Evolutionary conservation across 2,797 vertebrate genomes (phyloP), one percentile per base, ranked within the genome.

Genomic region (Okamejei kenojei): DNA sequence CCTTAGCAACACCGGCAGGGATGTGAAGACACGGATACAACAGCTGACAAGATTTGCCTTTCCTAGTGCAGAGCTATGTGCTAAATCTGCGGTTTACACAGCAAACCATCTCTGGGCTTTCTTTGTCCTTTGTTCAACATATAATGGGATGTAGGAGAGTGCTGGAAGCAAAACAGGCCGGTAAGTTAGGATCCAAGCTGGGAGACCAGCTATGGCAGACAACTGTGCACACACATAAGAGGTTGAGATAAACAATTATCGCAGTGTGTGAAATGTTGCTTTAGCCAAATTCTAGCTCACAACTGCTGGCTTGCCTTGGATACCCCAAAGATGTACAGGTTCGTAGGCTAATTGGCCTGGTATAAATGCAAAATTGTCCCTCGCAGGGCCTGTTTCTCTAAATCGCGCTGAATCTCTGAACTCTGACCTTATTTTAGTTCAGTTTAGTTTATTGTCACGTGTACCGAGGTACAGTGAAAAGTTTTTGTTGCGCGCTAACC

Each of bases 181-280:
- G 97, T 94, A 97, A 96, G 97, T 96, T 95, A 95, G 96, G 96
- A 97, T 96, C 95, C 96, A 97, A 97, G 97, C 97, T 97, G 97
- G 96, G 96, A 95, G 96, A 96, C 96, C 95, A 95, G 96, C 97
- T 96, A 96, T 96, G 97, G 96, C 96, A 97, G 97, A 97, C 96
- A 96, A 96, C 95, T 96, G 93, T 95, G 96, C 96, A 95, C 95
- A 96, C 94, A 96, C 95, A 95, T 96, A 94, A 95, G 94, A 94
- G 96, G 96, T 96, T 96, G 97, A 97, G 97, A 97, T 97, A 97
- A 97, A 98, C 97, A 98, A 98, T 97, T 94, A 94, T 94, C 94
- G 95, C 97, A 98, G 97, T 98, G 97, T 98, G 96, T 95, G 94
- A 95, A 94, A 95, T 94, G 94, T 94, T 95, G 96, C 96, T 96